Conservation (phyloP, 2,888 invertebrate genomes). For the Alitta virens region DNA sequence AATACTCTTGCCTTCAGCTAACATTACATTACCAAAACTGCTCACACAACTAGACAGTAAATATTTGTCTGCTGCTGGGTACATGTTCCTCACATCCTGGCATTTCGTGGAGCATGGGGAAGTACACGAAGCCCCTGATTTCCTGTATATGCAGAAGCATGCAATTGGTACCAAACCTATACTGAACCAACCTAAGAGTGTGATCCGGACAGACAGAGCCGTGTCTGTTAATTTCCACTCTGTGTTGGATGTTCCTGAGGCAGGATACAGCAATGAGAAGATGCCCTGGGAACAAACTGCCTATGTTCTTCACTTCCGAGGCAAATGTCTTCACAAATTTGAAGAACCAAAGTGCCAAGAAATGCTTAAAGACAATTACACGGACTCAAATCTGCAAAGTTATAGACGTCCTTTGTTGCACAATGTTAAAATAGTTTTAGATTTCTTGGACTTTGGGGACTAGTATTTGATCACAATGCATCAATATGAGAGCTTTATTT, state of each 20-base stretch:
- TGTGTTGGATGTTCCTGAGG: not conserved
- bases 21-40: not conserved
- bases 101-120: slow-evolving; percentile 20
- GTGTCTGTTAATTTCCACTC: slow-evolving; percentile 17
- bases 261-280: not conserved
- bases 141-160: slow-evolving; percentile 20
- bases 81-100: slow-evolving; percentile 19
- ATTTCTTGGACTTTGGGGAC: too few relatives aligned
- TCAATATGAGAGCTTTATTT: too few relatives aligned
- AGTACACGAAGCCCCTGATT: not conserved
- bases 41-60: not conserved
- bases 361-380: not conserved
- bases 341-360: slow-evolving; percentile 8
- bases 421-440: too few relatives aligned
- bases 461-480: too few relatives aligned
- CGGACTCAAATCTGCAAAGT: not conserved
- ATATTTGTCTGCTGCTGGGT: slow-evolving; percentile 4
- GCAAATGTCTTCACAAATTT: slow-evolving; percentile 17
- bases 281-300: slow-evolving; percentile 14
- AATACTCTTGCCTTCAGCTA: slow-evolving; percentile 11
- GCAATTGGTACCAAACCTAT: slow-evolving; percentile 7
- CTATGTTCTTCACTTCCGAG: slow-evolving; percentile 16
- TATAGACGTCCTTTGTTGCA: not conserved
- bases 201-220: slow-evolving; percentile 10
- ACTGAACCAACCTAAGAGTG: slow-evolving; percentile 19